Conservation (phyloP, 2,797 vertebrate genomes). For the Epinephelus malabaricus region DNA sequence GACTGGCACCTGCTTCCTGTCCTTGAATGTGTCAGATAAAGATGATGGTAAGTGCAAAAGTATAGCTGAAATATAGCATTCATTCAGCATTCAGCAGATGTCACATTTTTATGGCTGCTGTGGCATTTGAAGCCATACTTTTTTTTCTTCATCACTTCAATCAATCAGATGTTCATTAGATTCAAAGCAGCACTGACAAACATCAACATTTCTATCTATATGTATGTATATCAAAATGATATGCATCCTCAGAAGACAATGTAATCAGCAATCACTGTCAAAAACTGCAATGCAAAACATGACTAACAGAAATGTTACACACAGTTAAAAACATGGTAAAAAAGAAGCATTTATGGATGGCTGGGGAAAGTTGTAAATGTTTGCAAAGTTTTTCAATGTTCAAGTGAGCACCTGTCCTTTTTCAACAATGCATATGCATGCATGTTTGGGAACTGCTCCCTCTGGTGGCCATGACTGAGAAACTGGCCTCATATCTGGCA, state of each 20-base stretch:
- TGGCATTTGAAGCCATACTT: neutral
- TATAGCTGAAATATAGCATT: neutral
- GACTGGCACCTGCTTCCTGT: constrained; percentile 80
- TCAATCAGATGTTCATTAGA: neutral
- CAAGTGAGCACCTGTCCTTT: neutral
- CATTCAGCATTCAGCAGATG: neutral
- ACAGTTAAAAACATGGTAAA: too few relatives aligned
- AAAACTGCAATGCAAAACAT: neutral
- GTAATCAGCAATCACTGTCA: neutral
- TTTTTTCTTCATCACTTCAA: neutral
- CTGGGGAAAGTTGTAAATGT: too few relatives aligned
- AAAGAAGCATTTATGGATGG: too few relatives aligned
- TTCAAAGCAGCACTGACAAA: neutral
- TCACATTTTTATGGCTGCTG: neutral
- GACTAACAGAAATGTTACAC: neutral
- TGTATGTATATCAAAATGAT: neutral
- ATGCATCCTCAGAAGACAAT: neutral
- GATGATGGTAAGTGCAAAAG: constrained; percentile 81
- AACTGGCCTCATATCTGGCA: neutral
- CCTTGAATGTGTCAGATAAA: constrained; percentile 82
- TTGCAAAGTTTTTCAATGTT: neutral
- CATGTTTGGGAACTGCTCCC: neutral
- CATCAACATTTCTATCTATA: neutral
- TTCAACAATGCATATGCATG: neutral
- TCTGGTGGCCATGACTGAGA: neutral